Evolutionary conservation across 2,113 vertebrate species (phyloP).

Genomic region (Neotoma lepida): DNA sequence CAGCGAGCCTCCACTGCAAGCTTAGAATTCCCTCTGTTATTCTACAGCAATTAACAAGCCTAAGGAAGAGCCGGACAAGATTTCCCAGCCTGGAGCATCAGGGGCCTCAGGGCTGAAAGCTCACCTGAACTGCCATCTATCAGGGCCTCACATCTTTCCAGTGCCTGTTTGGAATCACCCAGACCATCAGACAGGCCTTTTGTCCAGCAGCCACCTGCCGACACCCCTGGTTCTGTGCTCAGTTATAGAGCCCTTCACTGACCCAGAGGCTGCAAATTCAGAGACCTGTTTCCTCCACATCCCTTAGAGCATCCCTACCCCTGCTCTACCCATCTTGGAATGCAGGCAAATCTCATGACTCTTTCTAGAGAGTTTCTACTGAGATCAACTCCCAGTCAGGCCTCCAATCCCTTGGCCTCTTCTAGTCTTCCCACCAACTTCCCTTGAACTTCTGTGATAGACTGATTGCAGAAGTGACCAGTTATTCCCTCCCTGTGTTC

Average conservation of each 20-base stretch:
- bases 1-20: not conserved
- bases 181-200: not conserved
- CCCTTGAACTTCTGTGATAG: not conserved
- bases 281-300: not conserved
- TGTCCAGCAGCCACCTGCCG: not conserved
- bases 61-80: not conserved
- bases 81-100: not conserved
- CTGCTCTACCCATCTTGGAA: not conserved
- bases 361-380: not conserved
- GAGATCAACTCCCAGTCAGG: not conserved
- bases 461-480: not conserved
- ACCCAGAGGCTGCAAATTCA: not conserved
- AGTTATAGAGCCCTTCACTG: not conserved
- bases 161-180: not conserved
- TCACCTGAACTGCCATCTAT: not conserved
- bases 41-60: not conserved
- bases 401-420: not conserved
- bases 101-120: not conserved
- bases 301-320: not conserved
- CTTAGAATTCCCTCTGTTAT: not conserved
- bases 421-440: not conserved
- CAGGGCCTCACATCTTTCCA: not conserved
- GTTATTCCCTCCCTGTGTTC: not conserved
- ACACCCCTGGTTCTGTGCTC: not conserved
- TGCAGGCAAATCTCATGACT: not conserved